Percentiles rank a stretch among this genome's conserved stretches.
These are phyloP conservation scores for Vesta saturnalis DNA, from an alignment of 2,888 invertebrate species.

Conservation along the genomic window DNA sequence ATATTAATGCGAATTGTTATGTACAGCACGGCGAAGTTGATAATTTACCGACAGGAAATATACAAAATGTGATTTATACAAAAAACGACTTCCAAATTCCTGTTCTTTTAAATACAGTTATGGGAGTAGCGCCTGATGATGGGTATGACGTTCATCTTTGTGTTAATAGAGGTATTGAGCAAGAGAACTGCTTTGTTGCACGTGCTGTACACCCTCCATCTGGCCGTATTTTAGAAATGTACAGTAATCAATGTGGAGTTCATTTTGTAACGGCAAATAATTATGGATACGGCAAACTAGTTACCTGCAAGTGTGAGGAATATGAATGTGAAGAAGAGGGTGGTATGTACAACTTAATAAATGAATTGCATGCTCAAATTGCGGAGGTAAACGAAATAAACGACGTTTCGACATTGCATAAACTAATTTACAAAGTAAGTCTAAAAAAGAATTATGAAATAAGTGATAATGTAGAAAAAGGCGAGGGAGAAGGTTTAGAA, in stretches of 20 bases:
- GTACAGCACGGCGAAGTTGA: constrained; percentile 72
- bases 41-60: constrained; percentile 76
- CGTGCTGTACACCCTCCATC: constrained; percentile 72
- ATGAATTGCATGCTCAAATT: constrained; percentile 20
- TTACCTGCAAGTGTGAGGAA: constrained; percentile 36
- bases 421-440: no score
- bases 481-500: not conserved
- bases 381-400: no score
- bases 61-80: constrained; percentile 75
- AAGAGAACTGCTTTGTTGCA: constrained; percentile 70
- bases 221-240: constrained; percentile 82
- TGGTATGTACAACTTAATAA: constrained; percentile 34
- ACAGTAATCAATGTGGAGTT: constrained; percentile 87
- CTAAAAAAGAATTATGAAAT: no score
- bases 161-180: constrained; percentile 68
- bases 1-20: constrained; percentile 80
- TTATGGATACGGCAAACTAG: no score
- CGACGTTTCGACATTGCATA: no score
- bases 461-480: not conserved
- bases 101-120: constrained; percentile 69
- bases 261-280: constrained; percentile 85
- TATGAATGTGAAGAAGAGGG: not conserved
- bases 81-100: constrained; percentile 77
- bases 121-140: constrained; percentile 71
- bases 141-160: constrained; percentile 88